Conservation (phyloP, 2,888 invertebrate genomes). For the Andrena haemorrhoa region DNA sequence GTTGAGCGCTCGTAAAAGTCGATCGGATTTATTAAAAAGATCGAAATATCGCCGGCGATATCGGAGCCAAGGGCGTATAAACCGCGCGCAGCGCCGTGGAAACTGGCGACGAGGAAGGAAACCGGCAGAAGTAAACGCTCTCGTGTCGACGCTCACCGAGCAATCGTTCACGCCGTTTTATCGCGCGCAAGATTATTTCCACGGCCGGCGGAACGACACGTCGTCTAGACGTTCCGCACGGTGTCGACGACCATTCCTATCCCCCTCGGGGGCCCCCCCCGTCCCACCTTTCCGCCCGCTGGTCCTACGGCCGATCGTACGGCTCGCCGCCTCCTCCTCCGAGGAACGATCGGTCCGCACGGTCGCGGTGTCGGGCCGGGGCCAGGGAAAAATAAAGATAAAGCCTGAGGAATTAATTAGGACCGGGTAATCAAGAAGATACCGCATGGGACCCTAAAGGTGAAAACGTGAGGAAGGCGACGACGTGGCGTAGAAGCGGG, state of each 20-base stretch:
- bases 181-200: conserved; percentile 42
- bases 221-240: conserved; percentile 65
- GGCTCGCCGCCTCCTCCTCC: conserved; percentile 47
- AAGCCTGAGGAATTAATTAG: conserved; percentile 83
- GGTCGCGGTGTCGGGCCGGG: conserved; percentile 47
- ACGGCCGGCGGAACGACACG: conserved; percentile 32
- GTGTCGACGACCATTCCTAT: conserved; percentile 71
- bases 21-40: not conserved
- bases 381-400: conserved; percentile 78
- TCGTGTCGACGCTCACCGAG: conserved; percentile 17
- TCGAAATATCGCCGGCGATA: not conserved
- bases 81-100: not conserved
- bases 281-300: not conserved
- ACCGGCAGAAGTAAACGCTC: conserved; percentile 33
- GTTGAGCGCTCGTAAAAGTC: not conserved
- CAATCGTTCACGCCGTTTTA: conserved; percentile 46
- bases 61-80: not conserved
- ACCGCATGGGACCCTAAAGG: conserved; percentile 70
- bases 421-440: conserved; percentile 83
- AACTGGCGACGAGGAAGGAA: conserved; percentile 15
- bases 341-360: conserved; percentile 46
- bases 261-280: conserved; percentile 34
- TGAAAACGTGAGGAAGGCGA: conserved; percentile 52
- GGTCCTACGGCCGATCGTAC: conserved; percentile 36
- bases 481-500: conserved; percentile 56